Base-by-base conservation (phyloP, 2,113 vertebrate genomes). In the human (Homo sapiens) region DNA sequence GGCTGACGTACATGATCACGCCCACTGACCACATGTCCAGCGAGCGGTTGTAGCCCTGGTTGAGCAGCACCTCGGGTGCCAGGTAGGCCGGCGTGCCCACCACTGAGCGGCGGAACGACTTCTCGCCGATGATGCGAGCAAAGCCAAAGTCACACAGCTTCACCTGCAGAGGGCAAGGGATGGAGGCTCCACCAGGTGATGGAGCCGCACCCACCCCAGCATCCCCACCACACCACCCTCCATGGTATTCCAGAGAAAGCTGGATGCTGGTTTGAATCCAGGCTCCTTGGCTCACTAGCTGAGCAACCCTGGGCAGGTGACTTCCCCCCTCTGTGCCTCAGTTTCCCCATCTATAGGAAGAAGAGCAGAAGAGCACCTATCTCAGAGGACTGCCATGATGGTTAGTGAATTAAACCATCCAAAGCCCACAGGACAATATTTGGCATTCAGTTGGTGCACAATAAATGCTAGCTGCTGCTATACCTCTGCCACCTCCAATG, bases 11-110 rank as follows among this genome's bases (percentile, higher is more conserved):
- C 99, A 99, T 99, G 92, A 99, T 99, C 86, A 99, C 99, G 0
- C 99, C 99, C 16, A 99, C 99, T 0, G 99, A 99, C 99, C 99
- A 99, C 99, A 99, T 99, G 98, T 99, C 99, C 96, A 99, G 97
- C 0, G 99, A 99, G 82, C 99, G 99, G 98, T 99, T 99, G 98
- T 99, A 99, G 82, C 99, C 99, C 97, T 99, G 99, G 98, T 99
- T 99, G 92, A 99, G 98, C 86, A 99, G 98, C 35, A 99, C 99
- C 96, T 99, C 99, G 0, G 99, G 99, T 0, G 99, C 99, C 96
- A 99, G 97, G 93, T 99, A 99, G 40, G 99, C 99, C 0, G 99
- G 99, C 0, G 99, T 99, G 59, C 99, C 99, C n/a, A 99, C 99
- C 27, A 99, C 99, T 0, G 99, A 99, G 27, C 99, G 99, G 0